Percentiles rank a stretch among this genome's conserved stretches.
Conservation (phyloP, 2,888 invertebrate genomes). For the Plebejus melissa region DNA sequence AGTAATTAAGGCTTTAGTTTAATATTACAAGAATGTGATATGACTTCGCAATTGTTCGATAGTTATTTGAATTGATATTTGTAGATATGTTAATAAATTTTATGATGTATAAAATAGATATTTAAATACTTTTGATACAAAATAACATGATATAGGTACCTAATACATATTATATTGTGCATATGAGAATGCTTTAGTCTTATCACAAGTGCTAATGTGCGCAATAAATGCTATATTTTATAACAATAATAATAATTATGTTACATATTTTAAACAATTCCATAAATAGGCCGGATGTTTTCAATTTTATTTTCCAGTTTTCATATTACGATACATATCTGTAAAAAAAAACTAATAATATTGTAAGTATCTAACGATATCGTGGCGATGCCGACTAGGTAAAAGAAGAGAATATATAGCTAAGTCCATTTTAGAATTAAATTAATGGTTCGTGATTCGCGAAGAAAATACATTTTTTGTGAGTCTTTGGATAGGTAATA, state of each 20-base stretch:
- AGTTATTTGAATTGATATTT: background rate
- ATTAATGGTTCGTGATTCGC: background rate
- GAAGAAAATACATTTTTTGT: background rate
- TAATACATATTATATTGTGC: background rate
- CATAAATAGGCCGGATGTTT: background rate
- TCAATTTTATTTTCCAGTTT: background rate
- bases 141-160: background rate
- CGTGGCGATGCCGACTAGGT: background rate
- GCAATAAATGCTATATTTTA: background rate
- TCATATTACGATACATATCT: background rate
- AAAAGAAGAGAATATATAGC: background rate
- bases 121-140: background rate
- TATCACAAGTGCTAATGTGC: background rate
- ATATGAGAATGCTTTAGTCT: background rate
- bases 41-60: background rate
- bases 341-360: background rate
- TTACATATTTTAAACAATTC: background rate
- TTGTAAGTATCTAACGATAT: background rate
- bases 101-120: background rate
- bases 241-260: background rate
- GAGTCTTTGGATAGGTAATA: background rate
- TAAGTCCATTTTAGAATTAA: background rate
- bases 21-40: background rate
- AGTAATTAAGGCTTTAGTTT: background rate
- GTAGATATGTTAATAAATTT: background rate